Base-by-base conservation (phyloP, 2,113 vertebrate genomes). In the Corydoras sp. region DNA sequence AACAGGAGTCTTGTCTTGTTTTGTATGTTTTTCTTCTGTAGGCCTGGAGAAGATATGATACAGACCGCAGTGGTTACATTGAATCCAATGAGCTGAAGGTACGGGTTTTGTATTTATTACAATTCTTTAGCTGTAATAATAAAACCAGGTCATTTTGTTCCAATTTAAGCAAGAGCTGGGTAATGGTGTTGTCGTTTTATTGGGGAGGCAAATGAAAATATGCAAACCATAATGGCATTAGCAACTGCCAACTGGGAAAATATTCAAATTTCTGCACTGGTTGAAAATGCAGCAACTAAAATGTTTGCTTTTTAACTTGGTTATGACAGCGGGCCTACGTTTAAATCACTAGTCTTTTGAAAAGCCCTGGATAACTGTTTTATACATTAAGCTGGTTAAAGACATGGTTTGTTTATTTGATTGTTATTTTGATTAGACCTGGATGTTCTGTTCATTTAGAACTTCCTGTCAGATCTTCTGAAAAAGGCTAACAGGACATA, bases 1-100 rank as follows among this genome's bases (percentile, higher is more conserved):
- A 11, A 51, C 7, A 49, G 9, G 10, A 32, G 9, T 11, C 24
- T 0, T 58, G 10, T 10, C 9, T 43, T 76, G 18, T 73, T 76
- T 71, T 76, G 24, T 74, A 50, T 68, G 10, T 64, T 24, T 24
- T 24, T 76, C 68, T 66, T 71, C 76, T 75, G 0, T 76, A 99
- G 96, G 92, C 93, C 12, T 99, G 96, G 96, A 80, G 96, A 78
- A 92, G 91, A 81, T 98, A 98, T 5, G 96, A 98, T 78, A 95
- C 94, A 9, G 96, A 97, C 78, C 90, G 96, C 84, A 98, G 95
- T 0, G 96, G 96, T 74, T 98, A 93, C 86, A 98, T 98, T 2
- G 96, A 99, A 84, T 92, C 95, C 76, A 97, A 98, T 5, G 96
- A 99, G 82, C 87, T 98, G 76, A 95, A 98, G 96, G 96, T 99